Conservation (phyloP, 2,113 vertebrate species). For the Struthidea cinerea region DNA sequence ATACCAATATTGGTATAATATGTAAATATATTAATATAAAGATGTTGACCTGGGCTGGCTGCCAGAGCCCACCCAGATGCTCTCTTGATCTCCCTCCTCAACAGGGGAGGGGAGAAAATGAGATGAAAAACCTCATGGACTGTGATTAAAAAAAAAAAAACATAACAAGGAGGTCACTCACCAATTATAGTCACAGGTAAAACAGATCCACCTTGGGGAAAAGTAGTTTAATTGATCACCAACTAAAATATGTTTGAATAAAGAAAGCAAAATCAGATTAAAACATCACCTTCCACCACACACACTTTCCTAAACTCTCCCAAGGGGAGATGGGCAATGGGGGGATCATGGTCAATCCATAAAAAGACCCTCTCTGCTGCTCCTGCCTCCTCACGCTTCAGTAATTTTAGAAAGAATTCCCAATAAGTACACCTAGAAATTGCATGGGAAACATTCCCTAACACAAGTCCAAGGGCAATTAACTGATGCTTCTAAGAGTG, state of each 20-base stretch:
- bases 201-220: not conserved
- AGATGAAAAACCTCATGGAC: not conserved
- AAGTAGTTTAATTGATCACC: not conserved
- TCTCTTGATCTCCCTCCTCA: not conserved
- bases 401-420: not conserved
- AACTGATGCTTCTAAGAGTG: not conserved
- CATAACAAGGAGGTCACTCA: not conserved
- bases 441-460: not conserved
- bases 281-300: not conserved
- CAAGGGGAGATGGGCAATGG: not conserved
- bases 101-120: not conserved
- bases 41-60: not conserved
- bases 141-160: not conserved
- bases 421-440: not conserved
- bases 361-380: not conserved
- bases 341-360: accelerated
- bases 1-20: not conserved
- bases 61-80: not conserved
- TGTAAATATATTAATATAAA: not conserved
- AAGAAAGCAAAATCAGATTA: not conserved
- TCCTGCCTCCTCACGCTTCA: not conserved
- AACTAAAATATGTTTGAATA: not conserved
- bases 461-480: not conserved
- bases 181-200: not conserved
- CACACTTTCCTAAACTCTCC: not conserved